phyloP scores from a whole-genome alignment of 2,888 invertebrate genomes.

The Anthrax anthrax region DNA sequence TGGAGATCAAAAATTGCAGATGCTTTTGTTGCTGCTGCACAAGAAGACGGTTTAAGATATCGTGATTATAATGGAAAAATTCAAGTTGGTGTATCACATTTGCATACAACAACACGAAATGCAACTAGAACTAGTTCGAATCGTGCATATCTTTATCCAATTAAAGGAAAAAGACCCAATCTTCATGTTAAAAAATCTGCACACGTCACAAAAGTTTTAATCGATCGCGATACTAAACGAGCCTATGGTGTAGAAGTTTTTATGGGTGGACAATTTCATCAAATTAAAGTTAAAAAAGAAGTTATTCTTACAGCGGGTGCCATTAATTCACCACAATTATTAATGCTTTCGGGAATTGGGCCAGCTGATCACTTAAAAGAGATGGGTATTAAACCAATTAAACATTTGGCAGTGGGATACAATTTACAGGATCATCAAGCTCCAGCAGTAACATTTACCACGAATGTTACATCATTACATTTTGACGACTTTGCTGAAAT shows the following conservation, averaged over 20 bases:
- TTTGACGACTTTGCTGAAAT: constrained; percentile 29
- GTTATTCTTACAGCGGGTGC: constrained; percentile 64
- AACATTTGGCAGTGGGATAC: constrained; percentile 46
- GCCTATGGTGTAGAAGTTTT: constrained; percentile 43
- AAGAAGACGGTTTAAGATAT: constrained; percentile 45
- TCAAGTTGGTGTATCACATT: constrained; percentile 45
- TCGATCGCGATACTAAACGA: constrained; percentile 35
- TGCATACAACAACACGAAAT: constrained; percentile 44
- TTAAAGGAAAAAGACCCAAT: constrained; percentile 38
- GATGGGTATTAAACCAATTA: constrained; percentile 40
- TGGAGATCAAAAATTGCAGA: constrained; percentile 43
- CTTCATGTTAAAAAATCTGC: constrained; percentile 42
- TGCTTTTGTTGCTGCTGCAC: constrained; percentile 48
- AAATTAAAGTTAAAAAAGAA: constrained; percentile 45
- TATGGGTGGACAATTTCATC: constrained; percentile 31
- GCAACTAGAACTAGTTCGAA: constrained; percentile 46
- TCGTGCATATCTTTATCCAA: constrained; percentile 43
- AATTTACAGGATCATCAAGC: constrained; percentile 52
- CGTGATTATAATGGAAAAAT: constrained; percentile 52
- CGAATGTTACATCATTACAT: constrained; percentile 32
- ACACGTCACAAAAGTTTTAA: constrained; percentile 40
- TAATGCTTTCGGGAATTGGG: constrained; percentile 64
- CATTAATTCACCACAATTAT: constrained; percentile 65
- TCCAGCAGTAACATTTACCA: constrained; percentile 50
- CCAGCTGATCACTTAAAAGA: constrained; percentile 42